These are phyloP conservation scores for Drosophila falleni DNA, from an alignment of 2,888 invertebrate species.

Conservation along the genomic window DNA sequence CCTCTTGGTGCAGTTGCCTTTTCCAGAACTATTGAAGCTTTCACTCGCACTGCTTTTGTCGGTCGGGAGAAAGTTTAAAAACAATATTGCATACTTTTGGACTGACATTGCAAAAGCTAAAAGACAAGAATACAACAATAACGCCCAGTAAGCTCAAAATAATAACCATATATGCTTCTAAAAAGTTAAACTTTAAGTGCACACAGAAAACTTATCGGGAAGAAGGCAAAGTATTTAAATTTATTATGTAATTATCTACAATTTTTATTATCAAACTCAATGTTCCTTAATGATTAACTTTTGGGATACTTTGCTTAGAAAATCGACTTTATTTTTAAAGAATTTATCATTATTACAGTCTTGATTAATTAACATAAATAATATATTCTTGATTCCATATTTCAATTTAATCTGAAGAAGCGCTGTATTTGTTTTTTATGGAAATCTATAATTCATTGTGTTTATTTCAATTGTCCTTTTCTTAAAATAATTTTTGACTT, in stretches of 20 bases:
- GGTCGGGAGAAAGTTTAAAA: constrained; percentile 36
- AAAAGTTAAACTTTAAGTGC: constrained; percentile 15
- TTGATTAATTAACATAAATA: too few relatives aligned
- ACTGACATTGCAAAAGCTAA: constrained; percentile 35
- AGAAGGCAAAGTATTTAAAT: neutral
- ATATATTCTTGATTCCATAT: too few relatives aligned
- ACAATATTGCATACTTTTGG: constrained; percentile 54
- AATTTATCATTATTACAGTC: too few relatives aligned
- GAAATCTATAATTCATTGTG: too few relatives aligned
- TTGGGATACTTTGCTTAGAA: neutral
- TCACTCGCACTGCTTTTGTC: constrained; percentile 38
- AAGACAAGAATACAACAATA: constrained; percentile 20
- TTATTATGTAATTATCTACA: too few relatives aligned
- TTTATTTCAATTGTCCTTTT: too few relatives aligned
- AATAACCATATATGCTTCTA: constrained; percentile 43
- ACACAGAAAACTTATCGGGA: neutral
- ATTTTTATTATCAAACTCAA: neutral
- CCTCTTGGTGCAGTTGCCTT: constrained; percentile 9
- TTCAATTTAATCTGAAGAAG: too few relatives aligned
- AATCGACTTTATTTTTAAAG: too few relatives aligned
- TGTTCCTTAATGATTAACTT: neutral
- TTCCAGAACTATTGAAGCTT: constrained; percentile 52
- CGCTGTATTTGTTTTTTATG: too few relatives aligned
- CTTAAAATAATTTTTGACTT: neutral
- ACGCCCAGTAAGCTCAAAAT: constrained; percentile 32